Evolutionary conservation across 2,797 vertebrate genomes (phyloP), one percentile per base, ranked within the genome.

Genomic region (Enteromius fasciolatus): DNA sequence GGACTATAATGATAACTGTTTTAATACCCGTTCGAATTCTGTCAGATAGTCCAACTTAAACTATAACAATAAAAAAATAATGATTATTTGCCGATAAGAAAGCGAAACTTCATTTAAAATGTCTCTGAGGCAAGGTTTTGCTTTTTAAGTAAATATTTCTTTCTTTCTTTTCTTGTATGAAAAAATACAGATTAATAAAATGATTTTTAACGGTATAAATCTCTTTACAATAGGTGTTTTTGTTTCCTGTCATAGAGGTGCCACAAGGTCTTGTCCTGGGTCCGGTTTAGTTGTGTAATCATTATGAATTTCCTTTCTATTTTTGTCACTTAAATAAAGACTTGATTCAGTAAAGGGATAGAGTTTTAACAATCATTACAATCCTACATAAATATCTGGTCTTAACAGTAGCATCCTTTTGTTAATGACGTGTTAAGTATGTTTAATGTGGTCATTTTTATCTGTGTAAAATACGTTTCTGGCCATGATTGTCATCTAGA

Each of bases 261-360:
- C 89, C 87, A 92, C 87, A 78, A 46, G 69, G 17, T 61, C 85
- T 83, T 86, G 85, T 84, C 44, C 68, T 75, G 78, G 83, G 89
- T 90, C 87, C 78, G 82, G 86, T 68, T 87, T 87, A 18, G 81
- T 91, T 73, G 89, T 89, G 90, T 91, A 91, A 92, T 93, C 93
- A 86, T 9, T 85, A 81, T 83, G 66, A 90, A 91, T 86, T 88
- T 80, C 59, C 90, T 88, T 88, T 90, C 93, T 93, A 89, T 92
- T 93, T 94, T 92, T 93, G 94, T 94, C 94, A 92, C 88, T 93
- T 92, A 89, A 92, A 90, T 91, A 87, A 89, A 90, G 20, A 57
- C 91, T 90, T 93, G 87, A 94, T 94, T 94, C 93, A 91, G 88
- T 92, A 61, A 61, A 61, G 54, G n/a, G n/a, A 7, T 28, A 3